Evolutionary conservation across 1,140 invertebrate genomes (phyloP).

Genomic region (Heliothis virescens): DNA sequence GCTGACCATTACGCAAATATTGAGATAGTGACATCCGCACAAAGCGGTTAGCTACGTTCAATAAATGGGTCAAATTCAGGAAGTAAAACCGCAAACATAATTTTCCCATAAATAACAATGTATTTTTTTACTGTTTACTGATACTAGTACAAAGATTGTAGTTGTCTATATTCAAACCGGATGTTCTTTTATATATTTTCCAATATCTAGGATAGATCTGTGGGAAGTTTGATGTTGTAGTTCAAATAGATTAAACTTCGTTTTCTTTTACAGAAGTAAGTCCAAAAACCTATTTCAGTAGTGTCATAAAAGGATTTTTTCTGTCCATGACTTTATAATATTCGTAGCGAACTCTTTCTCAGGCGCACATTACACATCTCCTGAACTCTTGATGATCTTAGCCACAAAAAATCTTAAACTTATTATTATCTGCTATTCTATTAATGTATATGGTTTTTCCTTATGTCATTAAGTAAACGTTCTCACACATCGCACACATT

Average conservation of each 20-base stretch:
- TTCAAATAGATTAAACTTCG: slow-evolving; percentile 8
- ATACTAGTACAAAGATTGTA: slow-evolving; percentile 3
- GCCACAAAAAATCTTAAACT: background rate
- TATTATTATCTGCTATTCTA: background rate
- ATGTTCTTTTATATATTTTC: background rate
- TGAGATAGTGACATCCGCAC: slow-evolving; percentile 76
- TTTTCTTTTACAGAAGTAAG: background rate
- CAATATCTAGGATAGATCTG: too few relatives aligned
- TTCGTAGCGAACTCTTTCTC: background rate
- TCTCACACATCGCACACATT: slow-evolving; percentile 38
- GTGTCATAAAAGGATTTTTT: too few relatives aligned
- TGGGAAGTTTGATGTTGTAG: too few relatives aligned
- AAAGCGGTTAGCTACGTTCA: slow-evolving; percentile 55
- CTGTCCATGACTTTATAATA: background rate
- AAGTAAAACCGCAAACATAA: slow-evolving; percentile 77
- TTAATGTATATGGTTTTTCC: slow-evolving; percentile 15
- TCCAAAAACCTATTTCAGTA: background rate
- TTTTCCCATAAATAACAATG: slow-evolving; percentile 60
- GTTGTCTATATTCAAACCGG: background rate
- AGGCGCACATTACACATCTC: background rate
- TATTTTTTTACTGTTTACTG: slow-evolving; percentile 3
- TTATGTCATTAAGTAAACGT: background rate
- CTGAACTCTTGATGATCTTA: background rate
- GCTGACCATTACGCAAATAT: slow-evolving; percentile 55
- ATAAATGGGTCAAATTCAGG: slow-evolving; percentile 76